Base-by-base conservation (phyloP, 2,113 vertebrate species). In the Pterophyllum scalare region DNA sequence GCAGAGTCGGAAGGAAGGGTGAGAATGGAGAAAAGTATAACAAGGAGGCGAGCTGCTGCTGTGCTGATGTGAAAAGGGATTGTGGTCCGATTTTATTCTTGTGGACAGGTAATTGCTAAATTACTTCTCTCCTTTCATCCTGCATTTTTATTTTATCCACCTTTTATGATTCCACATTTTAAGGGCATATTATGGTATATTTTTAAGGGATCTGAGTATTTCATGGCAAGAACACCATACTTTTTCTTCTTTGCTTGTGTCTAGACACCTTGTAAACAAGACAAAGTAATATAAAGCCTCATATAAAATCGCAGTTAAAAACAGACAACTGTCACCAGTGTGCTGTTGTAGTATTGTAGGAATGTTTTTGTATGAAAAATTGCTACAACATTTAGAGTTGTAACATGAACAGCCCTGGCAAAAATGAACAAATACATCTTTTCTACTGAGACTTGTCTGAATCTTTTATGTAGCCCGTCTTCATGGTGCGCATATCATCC, bases 61-160 rank as follows among this genome's bases (percentile, higher is more conserved):
- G 19, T 38, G 20, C 28, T 62, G 14, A 20, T 31, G 19, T 59
- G 35, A 77, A 70, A 67, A 60, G 20, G 57, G n/a, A 82, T 35
- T 35, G 57, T 65, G 72, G 70, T 81, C 26, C 10, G 56, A 82
- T 86, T 89, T 80, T 54, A 74, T 77, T 89, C 76, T 64, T 11
- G 33, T 56, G 46, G 65, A 64, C 19, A 67, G 76, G 56, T 82
- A 85, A 90, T 88, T 89, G 79, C 35, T 59, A 64, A 88, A 91
- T 88, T 6, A 83, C 64, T 14, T 67, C 6, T 75, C 85, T 82
- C 24, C 79, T 91, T 90, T 88, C 33, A 88, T 90, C 80, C 64
- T 31, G 43, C 59, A 26, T 75, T 79, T 76, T 75, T 85, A 14
- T 83, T 14, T 4, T 43, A 31, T 31, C 13, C 17, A 26, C 17